A percentile compares a stretch with the other conserved stretches of the same genome.
Conservation (phyloP, 2,888 invertebrate species). For the Perdita meconis region DNA sequence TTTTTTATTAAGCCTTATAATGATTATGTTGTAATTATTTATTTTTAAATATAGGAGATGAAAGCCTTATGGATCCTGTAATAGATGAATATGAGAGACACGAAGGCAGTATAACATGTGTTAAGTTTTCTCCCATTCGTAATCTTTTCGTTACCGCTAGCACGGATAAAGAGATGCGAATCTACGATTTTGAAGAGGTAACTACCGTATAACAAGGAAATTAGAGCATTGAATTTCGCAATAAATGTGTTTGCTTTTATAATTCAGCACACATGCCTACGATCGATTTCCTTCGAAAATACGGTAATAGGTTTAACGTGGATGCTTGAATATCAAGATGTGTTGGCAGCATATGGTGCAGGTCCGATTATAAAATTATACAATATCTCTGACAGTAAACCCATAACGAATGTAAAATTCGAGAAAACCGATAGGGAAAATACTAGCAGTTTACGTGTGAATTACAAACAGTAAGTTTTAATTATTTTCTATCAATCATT, state of each 20-base stretch:
- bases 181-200: constrained; percentile 80
- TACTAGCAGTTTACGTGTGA: constrained; percentile 77
- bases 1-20: not conserved
- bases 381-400: constrained; percentile 72
- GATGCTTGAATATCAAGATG: constrained; percentile 76
- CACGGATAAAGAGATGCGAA: constrained; percentile 80
- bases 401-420: constrained; percentile 72
- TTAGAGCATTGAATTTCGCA: not conserved
- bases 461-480: constrained; percentile 77
- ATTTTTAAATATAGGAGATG: constrained; percentile 68
- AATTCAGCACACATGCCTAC: constrained; percentile 72
- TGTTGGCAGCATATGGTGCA: constrained; percentile 80
- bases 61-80: constrained; percentile 79
- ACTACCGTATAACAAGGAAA: not conserved
- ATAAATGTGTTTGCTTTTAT: not conserved
- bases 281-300: constrained; percentile 75
- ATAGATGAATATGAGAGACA: constrained; percentile 79
- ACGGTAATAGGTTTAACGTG: constrained; percentile 78
- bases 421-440: constrained; percentile 73
- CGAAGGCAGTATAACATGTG: constrained; percentile 78
- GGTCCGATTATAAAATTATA: constrained; percentile 77
- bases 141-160: constrained; percentile 78
- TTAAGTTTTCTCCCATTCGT: constrained; percentile 77
- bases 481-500: not conserved
- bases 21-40: not conserved